These are phyloP conservation scores for Cheilosia soror DNA, from an alignment of 2,888 invertebrate species.

Conservation along the genomic window DNA sequence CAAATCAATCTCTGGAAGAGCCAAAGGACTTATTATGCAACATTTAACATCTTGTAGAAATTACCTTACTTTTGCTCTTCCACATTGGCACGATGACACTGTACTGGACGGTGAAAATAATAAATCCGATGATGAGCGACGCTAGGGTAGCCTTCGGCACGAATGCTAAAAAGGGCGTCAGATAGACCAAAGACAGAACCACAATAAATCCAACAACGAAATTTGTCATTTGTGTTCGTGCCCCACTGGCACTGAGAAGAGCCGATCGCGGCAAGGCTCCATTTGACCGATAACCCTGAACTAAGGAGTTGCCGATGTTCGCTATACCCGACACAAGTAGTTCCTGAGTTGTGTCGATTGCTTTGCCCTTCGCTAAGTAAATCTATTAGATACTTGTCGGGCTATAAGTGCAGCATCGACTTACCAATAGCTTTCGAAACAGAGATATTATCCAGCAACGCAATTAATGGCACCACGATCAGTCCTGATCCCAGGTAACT, in stretches of 20 bases:
- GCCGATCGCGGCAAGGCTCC: slow-evolving; percentile 93
- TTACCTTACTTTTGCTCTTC: slow-evolving; percentile 90
- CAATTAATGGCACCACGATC: slow-evolving; percentile 93
- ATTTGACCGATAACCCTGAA: slow-evolving; percentile 91
- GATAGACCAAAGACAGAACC: slow-evolving; percentile 91
- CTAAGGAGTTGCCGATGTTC: slow-evolving; percentile 92
- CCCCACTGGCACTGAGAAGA: slow-evolving; percentile 94
- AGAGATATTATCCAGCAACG: slow-evolving; percentile 94
- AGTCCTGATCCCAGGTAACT: slow-evolving; percentile 92
- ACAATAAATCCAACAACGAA: slow-evolving; percentile 92
- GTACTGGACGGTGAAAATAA: slow-evolving; percentile 94
- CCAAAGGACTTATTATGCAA: not conserved
- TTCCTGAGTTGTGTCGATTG: slow-evolving; percentile 95
- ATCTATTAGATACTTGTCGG: not conserved
- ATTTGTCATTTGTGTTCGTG: slow-evolving; percentile 93
- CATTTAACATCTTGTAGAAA: not conserved
- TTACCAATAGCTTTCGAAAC: slow-evolving; percentile 83
- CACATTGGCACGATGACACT: slow-evolving; percentile 93
- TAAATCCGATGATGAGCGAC: slow-evolving; percentile 95
- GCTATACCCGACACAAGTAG: slow-evolving; percentile 91
- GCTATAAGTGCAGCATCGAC: not conserved
- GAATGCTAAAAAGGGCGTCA: slow-evolving; percentile 93
- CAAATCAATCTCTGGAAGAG: slow-evolving; percentile 90
- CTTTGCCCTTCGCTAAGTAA: slow-evolving; percentile 87
- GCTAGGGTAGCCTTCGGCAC: slow-evolving; percentile 94